These are phyloP conservation scores for Operophtera brumata DNA, from an alignment of 2,888 invertebrate species.

Conservation along the genomic window DNA sequence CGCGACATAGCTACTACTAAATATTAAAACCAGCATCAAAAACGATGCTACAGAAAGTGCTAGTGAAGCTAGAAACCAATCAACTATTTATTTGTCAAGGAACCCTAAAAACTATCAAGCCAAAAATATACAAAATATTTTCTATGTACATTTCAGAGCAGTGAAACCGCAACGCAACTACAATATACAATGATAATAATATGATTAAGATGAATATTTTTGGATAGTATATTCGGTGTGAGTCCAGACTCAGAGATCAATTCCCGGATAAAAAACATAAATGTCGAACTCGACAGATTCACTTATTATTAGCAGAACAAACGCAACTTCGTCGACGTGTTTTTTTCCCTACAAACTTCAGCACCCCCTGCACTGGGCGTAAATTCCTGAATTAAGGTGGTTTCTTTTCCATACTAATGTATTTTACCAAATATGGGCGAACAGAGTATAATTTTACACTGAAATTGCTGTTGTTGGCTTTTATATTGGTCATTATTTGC, in stretches of 20 bases:
- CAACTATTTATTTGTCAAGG: conserved; percentile 20
- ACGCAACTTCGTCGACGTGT: no score
- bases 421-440: no score
- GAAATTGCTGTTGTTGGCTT: no score
- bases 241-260: neutral
- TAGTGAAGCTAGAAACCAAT: conserved; percentile 22
- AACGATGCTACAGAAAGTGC: conserved; percentile 29
- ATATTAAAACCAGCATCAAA: conserved; percentile 32
- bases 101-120: conserved; percentile 38
- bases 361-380: no score
- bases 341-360: no score
- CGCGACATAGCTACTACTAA: conserved; percentile 30
- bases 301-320: no score
- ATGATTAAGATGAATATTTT: conserved; percentile 6
- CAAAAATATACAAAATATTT: conserved; percentile 47
- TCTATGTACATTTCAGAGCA: conserved; percentile 32
- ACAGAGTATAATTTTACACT: no score
- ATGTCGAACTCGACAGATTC: no score
- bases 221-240: neutral
- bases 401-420: no score
- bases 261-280: no score
- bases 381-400: no score
- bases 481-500: no score
- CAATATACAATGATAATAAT: conserved; percentile 11
- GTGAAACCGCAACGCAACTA: conserved; percentile 24